These are phyloP conservation scores for Ennomos fuscantarius DNA, from an alignment of 2,888 invertebrate species.

Conservation along the genomic window DNA sequence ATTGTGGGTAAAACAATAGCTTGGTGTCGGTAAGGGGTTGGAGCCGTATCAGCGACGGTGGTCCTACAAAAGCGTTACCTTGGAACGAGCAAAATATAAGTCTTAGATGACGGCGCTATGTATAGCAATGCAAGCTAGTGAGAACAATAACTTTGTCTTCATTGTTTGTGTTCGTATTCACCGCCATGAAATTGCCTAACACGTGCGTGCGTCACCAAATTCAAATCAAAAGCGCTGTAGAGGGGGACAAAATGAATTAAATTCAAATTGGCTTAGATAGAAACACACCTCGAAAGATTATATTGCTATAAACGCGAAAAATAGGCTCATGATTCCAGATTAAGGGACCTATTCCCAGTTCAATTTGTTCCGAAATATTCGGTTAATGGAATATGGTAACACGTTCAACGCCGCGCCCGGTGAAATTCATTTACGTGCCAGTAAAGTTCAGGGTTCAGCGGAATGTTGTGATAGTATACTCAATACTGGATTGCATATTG, in stretches of 20 bases:
- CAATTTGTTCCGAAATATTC: constrained; percentile 42
- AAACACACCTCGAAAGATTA: constrained; percentile 34
- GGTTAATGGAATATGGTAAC: constrained; percentile 39
- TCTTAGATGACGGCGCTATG: constrained; percentile 54
- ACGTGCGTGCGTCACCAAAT: constrained; percentile 54
- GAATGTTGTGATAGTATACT: constrained; percentile 12
- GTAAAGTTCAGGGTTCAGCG: constrained; percentile 34
- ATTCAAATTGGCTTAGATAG: constrained; percentile 30
- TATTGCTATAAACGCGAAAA: constrained; percentile 33
- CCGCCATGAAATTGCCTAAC: constrained; percentile 53
- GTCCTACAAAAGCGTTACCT: constrained; percentile 55
- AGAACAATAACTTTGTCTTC: constrained; percentile 65
- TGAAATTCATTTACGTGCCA: constrained; percentile 34
- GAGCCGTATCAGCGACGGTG: constrained; percentile 42
- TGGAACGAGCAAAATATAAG: constrained; percentile 57
- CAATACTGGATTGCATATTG: constrained; percentile 7
- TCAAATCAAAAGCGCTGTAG: constrained; percentile 31
- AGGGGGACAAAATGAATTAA: constrained; percentile 20
- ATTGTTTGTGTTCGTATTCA: constrained; percentile 62
- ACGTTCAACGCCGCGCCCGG: constrained; percentile 29
- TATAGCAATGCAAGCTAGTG: constrained; percentile 31
- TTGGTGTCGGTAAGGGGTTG: constrained; percentile 49
- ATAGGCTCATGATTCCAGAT: constrained; percentile 36
- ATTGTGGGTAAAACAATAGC: constrained; percentile 63
- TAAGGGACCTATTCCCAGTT: constrained; percentile 37